Percentiles rank a stretch among this genome's conserved stretches.
phyloP scores from a whole-genome alignment of 1,140 invertebrate species.

The Batillaria attramentaria region DNA sequence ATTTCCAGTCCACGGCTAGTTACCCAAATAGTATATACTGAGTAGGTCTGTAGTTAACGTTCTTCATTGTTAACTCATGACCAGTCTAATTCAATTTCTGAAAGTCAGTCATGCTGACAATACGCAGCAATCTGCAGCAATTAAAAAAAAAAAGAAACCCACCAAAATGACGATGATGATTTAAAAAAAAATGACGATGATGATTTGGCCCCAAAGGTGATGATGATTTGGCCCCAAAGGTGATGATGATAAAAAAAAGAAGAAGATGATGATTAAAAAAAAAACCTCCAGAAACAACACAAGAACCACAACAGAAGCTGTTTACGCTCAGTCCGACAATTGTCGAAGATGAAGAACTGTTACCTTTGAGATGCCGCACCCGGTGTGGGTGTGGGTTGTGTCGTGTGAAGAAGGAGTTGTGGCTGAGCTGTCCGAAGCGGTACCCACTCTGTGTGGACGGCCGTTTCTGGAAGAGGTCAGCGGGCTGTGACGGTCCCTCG shows the following conservation, averaged over 20 bases:
- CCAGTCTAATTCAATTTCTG: no score
- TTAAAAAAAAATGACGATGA: neutral
- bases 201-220: neutral
- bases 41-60: no score
- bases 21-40: no score
- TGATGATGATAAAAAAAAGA: neutral
- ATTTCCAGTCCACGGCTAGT: no score
- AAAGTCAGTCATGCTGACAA: no score
- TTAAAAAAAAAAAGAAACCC: neutral
- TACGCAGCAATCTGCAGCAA: no score
- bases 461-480: constrained; percentile 51
- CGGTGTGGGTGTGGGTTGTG: constrained; percentile 69
- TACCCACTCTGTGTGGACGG: constrained; percentile 64
- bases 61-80: no score
- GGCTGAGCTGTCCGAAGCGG: constrained; percentile 68
- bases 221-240: neutral
- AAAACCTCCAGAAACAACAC: neutral
- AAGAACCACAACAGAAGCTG: neutral
- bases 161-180: neutral
- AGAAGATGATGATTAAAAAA: neutral
- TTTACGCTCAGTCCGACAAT: neutral
- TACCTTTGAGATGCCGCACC: constrained; percentile 70
- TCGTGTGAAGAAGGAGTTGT: constrained; percentile 70
- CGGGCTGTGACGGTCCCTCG: constrained; percentile 44
- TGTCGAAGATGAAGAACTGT: neutral